Percentiles rank a stretch among this genome's conserved stretches.
Conservation (phyloP, 2,888 invertebrate genomes). For the Drosophila neonasuta region DNA sequence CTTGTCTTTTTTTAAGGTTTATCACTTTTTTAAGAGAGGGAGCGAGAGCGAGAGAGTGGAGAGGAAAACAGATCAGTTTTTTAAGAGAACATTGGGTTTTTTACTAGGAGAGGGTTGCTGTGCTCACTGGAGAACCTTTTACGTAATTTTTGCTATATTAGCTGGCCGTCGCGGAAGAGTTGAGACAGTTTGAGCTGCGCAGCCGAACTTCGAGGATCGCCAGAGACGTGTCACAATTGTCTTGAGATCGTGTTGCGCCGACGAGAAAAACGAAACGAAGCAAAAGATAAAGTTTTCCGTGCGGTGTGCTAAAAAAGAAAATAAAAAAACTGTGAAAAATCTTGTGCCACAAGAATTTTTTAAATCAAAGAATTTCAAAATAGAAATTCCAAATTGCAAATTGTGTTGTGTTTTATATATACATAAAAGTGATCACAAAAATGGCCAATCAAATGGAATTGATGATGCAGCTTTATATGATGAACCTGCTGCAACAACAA, state of each 20-base stretch:
- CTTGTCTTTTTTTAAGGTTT: conserved; percentile 20
- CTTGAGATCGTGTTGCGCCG: conserved; percentile 39
- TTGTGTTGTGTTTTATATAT: conserved; percentile 34
- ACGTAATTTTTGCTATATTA: conserved; percentile 75
- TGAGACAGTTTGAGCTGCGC: conserved; percentile 81
- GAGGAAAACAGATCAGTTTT: conserved; percentile 54
- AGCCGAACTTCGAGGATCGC: conserved; percentile 79
- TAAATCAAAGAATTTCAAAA: conserved; percentile 28
- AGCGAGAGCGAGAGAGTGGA: conserved; percentile 7
- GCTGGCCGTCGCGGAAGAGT: conserved; percentile 74
- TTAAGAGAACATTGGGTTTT: conserved; percentile 60
- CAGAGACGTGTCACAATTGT: conserved; percentile 37
- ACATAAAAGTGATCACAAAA: conserved; percentile 42
- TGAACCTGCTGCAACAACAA: conserved; percentile 81
- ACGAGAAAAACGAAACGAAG: conserved; percentile 19
- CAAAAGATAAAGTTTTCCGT: conserved; percentile 15
- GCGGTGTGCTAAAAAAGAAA: conserved; percentile 26
- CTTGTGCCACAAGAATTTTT: conserved; percentile 38
- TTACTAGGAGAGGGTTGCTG: conserved; percentile 67
- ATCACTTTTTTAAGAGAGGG: conserved; percentile 50
- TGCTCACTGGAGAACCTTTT: conserved; percentile 35
- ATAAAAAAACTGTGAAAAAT: conserved; percentile 36
- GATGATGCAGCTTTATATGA: conserved; percentile 81
- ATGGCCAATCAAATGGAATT: conserved; percentile 81
- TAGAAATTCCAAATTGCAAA: conserved; percentile 8